A percentile compares a stretch with the other conserved stretches of the same genome.
These are phyloP conservation scores for Spodoptera picta DNA, from an alignment of 2,888 invertebrate genomes.

Conservation along the genomic window DNA sequence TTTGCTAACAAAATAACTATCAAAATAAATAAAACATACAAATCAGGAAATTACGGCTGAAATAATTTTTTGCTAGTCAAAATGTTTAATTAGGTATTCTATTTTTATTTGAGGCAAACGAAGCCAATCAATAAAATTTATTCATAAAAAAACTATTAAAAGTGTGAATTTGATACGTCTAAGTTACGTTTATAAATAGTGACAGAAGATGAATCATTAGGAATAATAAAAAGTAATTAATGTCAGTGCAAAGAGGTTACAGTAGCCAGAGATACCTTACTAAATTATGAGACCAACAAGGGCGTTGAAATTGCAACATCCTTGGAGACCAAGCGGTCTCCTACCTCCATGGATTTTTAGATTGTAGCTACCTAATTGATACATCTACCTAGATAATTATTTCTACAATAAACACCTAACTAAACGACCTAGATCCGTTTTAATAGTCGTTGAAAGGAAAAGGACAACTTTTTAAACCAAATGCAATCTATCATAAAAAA, in stretches of 20 bases:
- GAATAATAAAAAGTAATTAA: background rate
- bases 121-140: constrained; percentile 1
- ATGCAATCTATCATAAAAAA: too few relatives aligned
- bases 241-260: constrained; percentile 26
- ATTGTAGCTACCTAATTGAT: too few relatives aligned
- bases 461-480: too few relatives aligned
- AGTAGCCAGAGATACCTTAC: background rate
- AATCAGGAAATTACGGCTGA: constrained; percentile 4
- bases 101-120: constrained; percentile 6
- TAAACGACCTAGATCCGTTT: too few relatives aligned
- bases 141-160: constrained; percentile 19
- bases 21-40: background rate
- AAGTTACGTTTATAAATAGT: constrained; percentile 13
- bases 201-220: constrained; percentile 1
- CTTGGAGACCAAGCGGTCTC: too few relatives aligned
- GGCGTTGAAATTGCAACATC: too few relatives aligned
- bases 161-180: constrained; percentile 23
- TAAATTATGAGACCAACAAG: too few relatives aligned
- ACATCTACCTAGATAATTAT: too few relatives aligned
- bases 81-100: background rate
- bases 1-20: constrained; percentile 2
- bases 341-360: too few relatives aligned
- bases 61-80: constrained; percentile 1
- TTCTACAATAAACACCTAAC: too few relatives aligned
- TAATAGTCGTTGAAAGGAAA: too few relatives aligned